phyloP scores from a whole-genome alignment of 2,113 vertebrate species.

The Alosa alosa region DNA sequence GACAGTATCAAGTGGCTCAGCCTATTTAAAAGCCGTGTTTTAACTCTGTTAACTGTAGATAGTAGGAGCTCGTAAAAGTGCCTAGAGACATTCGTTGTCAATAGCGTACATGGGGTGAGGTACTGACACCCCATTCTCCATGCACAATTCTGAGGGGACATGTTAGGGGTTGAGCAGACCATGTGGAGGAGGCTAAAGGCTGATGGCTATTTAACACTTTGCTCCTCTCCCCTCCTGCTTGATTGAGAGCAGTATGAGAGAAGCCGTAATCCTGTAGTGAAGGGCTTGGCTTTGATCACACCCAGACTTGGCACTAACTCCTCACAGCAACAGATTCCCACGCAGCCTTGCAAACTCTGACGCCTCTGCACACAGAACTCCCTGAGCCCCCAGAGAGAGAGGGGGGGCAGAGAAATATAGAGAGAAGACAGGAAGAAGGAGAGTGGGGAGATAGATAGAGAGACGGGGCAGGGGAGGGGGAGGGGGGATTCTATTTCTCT shows the following conservation, averaged over 20 bases:
- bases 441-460: background rate
- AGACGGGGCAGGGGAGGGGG: background rate
- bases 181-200: background rate
- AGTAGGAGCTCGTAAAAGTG: background rate
- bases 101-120: background rate
- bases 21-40: background rate
- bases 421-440: too few relatives aligned
- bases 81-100: background rate
- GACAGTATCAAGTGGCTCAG: background rate
- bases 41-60: background rate
- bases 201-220: background rate
- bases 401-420: background rate
- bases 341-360: background rate
- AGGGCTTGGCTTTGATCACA: constrained; percentile 23
- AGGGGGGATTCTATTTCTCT: background rate
- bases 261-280: constrained; percentile 1
- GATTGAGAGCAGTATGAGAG: background rate
- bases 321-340: constrained; percentile 14
- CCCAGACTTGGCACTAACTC: background rate
- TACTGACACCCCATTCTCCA: background rate
- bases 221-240: background rate
- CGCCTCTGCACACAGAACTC: background rate
- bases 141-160: background rate
- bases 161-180: background rate
- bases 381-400: background rate